These are phyloP conservation scores for Cephus sareptanus DNA, from an alignment of 2,888 invertebrate species.

Conservation along the genomic window DNA sequence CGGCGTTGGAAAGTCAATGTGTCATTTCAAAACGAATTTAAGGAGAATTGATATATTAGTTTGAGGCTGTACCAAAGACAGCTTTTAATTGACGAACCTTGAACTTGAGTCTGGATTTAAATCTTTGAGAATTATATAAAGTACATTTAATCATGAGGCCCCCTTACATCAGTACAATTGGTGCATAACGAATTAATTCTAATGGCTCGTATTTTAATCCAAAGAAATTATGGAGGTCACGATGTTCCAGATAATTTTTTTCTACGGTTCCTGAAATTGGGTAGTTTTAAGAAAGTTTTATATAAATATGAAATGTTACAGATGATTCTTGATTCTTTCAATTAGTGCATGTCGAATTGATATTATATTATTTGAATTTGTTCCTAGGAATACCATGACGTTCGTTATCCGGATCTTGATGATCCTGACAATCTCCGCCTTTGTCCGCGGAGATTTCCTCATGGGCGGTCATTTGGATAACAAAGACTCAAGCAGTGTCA, in stretches of 20 bases:
- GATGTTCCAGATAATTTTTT: background rate
- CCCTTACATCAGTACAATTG: background rate
- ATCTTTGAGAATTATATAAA: background rate
- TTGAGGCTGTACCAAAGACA: background rate
- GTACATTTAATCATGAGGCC: background rate
- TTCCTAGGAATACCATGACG: background rate
- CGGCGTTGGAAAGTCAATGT: background rate
- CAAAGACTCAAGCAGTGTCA: slow-evolving; percentile 23
- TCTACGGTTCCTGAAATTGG: background rate
- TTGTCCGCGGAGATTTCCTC: slow-evolving; percentile 34
- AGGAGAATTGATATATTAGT: background rate
- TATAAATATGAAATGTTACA: background rate
- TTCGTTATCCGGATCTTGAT: background rate
- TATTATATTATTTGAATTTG: background rate
- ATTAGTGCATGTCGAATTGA: background rate
- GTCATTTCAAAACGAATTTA: background rate
- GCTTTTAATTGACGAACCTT: background rate
- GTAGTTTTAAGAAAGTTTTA: background rate
- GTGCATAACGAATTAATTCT: background rate
- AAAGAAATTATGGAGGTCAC: background rate
- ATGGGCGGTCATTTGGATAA: slow-evolving; percentile 59
- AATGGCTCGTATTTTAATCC: background rate
- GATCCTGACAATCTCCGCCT: background rate
- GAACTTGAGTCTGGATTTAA: background rate
- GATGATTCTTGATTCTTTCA: background rate